Base-by-base conservation (phyloP, 2,888 invertebrate genomes). In the Chymomyza caudatula region DNA sequence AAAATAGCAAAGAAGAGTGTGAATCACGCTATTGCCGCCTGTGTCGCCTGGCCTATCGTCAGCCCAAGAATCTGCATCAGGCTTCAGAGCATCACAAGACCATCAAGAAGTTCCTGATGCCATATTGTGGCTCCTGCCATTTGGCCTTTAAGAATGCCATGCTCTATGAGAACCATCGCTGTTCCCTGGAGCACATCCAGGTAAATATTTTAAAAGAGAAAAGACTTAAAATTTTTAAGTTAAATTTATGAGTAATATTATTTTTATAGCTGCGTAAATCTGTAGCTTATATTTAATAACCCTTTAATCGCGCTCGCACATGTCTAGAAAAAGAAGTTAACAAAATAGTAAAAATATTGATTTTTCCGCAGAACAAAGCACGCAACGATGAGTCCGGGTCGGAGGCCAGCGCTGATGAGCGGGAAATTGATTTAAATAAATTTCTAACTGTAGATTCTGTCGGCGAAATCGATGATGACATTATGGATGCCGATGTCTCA, bases 371-470 rank as follows among this genome's bases (percentile, higher is more conserved):
- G 93, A 91, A 92, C 47, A 93, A 94, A 80, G 93, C 93, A 60
- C 89, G 92, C 62, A 87, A 90, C 58, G 90, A 89, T 65, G 93
- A 92, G 52, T 93, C 92, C 17, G 88, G 89, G 15, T 92, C 92
- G 15, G 94, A 92, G 61, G 92, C 92, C 67, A 95, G 94, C 20
- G 92, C 92, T 6, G 94, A 94, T 77, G 94, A 94, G 72, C 94
- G 94, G 89, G 94, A 94, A 88, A 93, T 95, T 3, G 95, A 95
- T 90, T 91, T 96, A 73, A 96, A 96, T 75, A 95, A 96, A 87
- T 96, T 96, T 87, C 95, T 96, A 92, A 96, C 96, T 0, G 92
- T 96, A n/a, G 96, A 96, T 90, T 96, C 96, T 2, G 95, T 96
- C 29, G 96, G 96, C 5, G 96, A 96, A 90, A 95, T 95, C 22